Evolutionary conservation across 2,888 invertebrate species (phyloP).

Genomic region (Chydorus sphaericus): DNA sequence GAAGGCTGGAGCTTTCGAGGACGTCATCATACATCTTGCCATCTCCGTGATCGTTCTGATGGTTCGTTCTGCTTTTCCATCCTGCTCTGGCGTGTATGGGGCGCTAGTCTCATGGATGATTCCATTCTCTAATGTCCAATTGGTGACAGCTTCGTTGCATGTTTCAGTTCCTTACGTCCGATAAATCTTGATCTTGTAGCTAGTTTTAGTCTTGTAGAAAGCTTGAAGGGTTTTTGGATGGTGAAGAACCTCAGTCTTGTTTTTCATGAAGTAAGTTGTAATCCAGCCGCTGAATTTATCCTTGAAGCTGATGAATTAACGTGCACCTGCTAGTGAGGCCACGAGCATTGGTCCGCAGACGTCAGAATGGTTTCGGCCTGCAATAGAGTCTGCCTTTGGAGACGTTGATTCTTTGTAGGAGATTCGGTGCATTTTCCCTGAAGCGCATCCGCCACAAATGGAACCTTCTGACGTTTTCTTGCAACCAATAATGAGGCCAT

Average conservation of each 20-base stretch:
- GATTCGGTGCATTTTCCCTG: not conserved
- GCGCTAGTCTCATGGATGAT: not conserved
- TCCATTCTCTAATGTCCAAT: not conserved
- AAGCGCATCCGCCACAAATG: not conserved
- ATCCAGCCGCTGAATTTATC: conserved; percentile 1
- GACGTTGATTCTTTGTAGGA: not conserved
- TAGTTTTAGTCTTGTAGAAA: not conserved
- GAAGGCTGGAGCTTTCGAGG: not conserved
- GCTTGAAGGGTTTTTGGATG: not conserved
- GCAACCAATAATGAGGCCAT: not conserved
- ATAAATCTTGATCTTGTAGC: not conserved
- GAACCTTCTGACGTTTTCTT: not conserved
- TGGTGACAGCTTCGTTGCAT: not conserved
- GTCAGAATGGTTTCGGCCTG: not conserved
- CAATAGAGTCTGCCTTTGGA: not conserved
- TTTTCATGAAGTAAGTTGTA: not conserved
- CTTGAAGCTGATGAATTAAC: not conserved
- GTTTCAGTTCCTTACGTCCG: not conserved
- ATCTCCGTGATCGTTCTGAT: not conserved
- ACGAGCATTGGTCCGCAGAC: not conserved
- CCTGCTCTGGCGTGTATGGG: not conserved
- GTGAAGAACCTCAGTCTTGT: not conserved
- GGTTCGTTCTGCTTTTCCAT: not conserved
- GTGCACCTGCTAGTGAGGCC: not conserved
- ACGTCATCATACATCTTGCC: not conserved